Conservation (phyloP, 2,113 vertebrate species). For the Ailurus styani region DNA sequence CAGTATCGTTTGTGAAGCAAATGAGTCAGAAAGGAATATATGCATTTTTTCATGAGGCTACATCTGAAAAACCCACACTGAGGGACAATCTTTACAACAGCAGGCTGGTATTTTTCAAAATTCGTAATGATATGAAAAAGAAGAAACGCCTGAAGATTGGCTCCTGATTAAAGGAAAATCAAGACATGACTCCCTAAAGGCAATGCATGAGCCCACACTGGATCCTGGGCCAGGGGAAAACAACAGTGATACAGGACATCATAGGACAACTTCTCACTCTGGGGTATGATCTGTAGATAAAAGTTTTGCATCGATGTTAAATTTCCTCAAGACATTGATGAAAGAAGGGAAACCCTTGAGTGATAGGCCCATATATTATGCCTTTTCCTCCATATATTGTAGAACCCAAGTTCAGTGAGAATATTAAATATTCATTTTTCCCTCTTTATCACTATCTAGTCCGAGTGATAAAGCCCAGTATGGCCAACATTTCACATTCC, state of each 20-base stretch:
- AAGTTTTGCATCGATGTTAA: neutral
- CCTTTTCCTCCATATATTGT: neutral
- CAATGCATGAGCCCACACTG: neutral
- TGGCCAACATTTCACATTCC: neutral
- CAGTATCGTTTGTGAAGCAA: neutral
- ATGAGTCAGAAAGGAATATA: neutral
- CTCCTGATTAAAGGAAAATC: neutral
- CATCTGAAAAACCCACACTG: neutral
- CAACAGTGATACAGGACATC: neutral
- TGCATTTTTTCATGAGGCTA: neutral
- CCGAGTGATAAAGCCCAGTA: neutral
- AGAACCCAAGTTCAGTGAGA: neutral
- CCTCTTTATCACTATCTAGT: neutral
- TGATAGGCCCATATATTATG: neutral
- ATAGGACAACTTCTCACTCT: neutral
- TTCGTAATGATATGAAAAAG: neutral
- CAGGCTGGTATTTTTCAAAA: neutral
- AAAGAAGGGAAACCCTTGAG: neutral
- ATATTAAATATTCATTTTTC: neutral
- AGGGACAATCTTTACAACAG: neutral
- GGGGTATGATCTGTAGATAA: neutral
- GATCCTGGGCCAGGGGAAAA: rapidly evolving
- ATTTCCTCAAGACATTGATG: neutral
- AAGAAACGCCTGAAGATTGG: neutral
- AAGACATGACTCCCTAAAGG: neutral